phyloP scores from a whole-genome alignment of 1,140 invertebrate genomes.

The Drosophila persimilis region DNA sequence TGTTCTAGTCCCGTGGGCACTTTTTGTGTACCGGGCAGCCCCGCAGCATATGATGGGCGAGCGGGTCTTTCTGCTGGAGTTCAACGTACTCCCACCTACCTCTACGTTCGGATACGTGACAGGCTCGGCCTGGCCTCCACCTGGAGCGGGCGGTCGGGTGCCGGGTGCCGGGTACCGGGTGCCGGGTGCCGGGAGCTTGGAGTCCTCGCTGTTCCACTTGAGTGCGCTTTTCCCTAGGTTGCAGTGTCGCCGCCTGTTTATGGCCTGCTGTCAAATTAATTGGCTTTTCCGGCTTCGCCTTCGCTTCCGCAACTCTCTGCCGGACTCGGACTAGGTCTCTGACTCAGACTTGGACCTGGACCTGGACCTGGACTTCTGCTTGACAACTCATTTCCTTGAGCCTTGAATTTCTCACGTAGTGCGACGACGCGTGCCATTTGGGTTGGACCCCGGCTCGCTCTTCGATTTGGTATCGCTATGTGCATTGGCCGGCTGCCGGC shows the following conservation, averaged over 20 bases:
- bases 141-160: background rate
- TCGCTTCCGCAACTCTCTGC: background rate
- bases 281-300: constrained; percentile 66
- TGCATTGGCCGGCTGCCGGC: constrained; percentile 19
- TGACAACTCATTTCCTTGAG: constrained; percentile 67
- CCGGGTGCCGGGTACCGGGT: no score
- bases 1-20: no score
- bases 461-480: constrained; percentile 14
- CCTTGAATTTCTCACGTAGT: constrained; percentile 22
- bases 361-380: constrained; percentile 11
- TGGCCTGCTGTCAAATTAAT: constrained; percentile 74
- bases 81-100: constrained; percentile 13
- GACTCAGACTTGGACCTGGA: background rate
- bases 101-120: constrained; percentile 22
- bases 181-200: background rate
- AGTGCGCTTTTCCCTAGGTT: constrained; percentile 36
- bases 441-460: constrained; percentile 12
- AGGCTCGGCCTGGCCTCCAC: constrained; percentile 18
- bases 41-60: background rate
- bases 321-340: background rate
- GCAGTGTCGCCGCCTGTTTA: constrained; percentile 48
- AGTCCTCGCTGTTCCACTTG: constrained; percentile 53
- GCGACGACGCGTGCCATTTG: constrained; percentile 29
- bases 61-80: background rate
- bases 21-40: background rate